These are phyloP conservation scores for Heterodera filipjevi DNA, from an alignment of 2,888 invertebrate species.

Conservation along the genomic window DNA sequence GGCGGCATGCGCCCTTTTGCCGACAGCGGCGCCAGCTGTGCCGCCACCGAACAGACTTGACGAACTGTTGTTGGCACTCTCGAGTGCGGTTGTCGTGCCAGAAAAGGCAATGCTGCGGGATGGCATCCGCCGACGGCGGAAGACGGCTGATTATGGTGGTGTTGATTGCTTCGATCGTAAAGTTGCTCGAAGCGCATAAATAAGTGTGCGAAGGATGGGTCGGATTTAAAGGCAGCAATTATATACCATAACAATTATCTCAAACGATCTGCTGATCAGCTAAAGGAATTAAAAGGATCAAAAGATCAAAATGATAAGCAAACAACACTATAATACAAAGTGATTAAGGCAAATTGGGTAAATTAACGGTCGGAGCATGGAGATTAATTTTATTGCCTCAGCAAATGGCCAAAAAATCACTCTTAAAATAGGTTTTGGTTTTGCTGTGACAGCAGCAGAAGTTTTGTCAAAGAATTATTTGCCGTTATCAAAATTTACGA, in stretches of 20 bases:
- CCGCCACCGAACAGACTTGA: slow-evolving; percentile 19
- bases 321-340: too few species aligned
- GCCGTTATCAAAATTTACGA: background rate
- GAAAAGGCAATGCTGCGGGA: background rate
- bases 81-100: background rate
- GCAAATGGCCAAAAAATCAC: background rate
- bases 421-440: background rate
- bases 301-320: too few species aligned
- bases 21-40: background rate
- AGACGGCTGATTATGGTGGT: background rate
- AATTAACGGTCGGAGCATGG: too few species aligned
- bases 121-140: slow-evolving; percentile 2
- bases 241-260: background rate
- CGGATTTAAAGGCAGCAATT: background rate
- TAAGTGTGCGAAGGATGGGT: background rate
- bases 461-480: background rate
- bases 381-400: background rate
- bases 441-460: background rate
- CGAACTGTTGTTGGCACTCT: slow-evolving; percentile 26
- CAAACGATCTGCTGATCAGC: background rate
- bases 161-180: background rate
- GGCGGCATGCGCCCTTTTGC: slow-evolving; percentile 13
- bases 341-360: too few species aligned
- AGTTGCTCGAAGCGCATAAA: slow-evolving; percentile 1
- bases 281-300: too few species aligned